Conservation (phyloP, 2,888 invertebrate species). For the Phengaris alcon region DNA sequence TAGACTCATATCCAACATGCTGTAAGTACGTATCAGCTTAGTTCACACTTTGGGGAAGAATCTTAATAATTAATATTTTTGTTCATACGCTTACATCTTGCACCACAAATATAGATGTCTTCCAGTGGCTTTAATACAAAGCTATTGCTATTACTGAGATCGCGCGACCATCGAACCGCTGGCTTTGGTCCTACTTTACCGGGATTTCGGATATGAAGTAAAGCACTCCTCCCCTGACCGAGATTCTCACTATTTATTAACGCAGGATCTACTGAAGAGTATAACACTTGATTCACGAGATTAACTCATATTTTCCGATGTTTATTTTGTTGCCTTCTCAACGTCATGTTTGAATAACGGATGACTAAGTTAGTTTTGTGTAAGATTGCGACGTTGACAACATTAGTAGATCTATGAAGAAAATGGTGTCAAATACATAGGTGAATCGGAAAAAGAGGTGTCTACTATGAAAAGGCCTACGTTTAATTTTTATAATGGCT, state of each 20-base stretch:
- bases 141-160: conserved; percentile 78
- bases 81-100: conserved; percentile 49
- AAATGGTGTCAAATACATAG: no score
- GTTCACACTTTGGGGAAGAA: background rate
- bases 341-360: background rate
- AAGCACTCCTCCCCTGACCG: conserved; percentile 70
- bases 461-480: no score
- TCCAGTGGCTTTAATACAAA: conserved; percentile 76
- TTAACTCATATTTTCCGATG: conserved; percentile 14
- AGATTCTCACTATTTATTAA: conserved; percentile 57
- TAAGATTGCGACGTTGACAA: no score
- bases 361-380: background rate
- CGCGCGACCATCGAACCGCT: conserved; percentile 75
- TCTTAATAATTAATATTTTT: no score
- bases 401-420: no score
- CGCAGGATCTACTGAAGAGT: background rate
- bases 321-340: background rate
- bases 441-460: no score
- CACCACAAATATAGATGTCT: conserved; percentile 65
- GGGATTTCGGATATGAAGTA: conserved; percentile 79
- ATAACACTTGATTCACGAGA: conserved; percentile 16
- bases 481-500: no score
- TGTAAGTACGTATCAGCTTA: no score
- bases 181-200: conserved; percentile 76
- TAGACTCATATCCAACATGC: no score